Percentiles rank a stretch among this genome's conserved stretches.
phyloP scores from a whole-genome alignment of 2,888 invertebrate genomes.

The Macrophya annulata region DNA sequence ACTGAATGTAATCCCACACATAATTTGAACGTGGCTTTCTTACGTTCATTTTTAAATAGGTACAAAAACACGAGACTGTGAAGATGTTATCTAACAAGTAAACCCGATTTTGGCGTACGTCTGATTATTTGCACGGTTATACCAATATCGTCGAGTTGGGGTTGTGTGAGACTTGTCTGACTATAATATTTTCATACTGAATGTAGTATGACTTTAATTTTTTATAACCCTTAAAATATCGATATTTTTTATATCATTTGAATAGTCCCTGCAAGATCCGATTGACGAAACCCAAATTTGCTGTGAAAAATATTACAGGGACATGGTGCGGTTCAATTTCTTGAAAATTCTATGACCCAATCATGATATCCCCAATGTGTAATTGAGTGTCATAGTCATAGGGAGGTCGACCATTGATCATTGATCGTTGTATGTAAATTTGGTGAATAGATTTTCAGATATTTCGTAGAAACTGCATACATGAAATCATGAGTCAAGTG shows the following conservation, averaged over 20 bases:
- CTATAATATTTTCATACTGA: not conserved
- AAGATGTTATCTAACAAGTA: not conserved
- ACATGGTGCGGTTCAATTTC: not conserved
- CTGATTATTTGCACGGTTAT: not conserved
- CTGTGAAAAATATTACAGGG: slow-evolving; percentile 28
- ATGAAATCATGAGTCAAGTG: not conserved
- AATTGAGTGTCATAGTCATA: not conserved
- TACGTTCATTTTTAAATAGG: slow-evolving; percentile 7
- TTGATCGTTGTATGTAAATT: not conserved
- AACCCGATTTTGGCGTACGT: not conserved
- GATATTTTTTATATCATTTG: not conserved
- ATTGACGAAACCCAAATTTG: not conserved
- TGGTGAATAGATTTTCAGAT: not conserved
- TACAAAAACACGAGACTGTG: not conserved
- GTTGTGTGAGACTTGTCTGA: not conserved
- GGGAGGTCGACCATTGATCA: not conserved
- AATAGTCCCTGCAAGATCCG: not conserved
- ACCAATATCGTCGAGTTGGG: not conserved
- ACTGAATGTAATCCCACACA: not conserved
- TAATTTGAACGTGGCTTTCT: not conserved
- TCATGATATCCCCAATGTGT: not conserved
- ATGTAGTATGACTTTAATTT: not conserved
- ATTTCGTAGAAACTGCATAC: slow-evolving; percentile 1
- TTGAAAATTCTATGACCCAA: slow-evolving; percentile 16
- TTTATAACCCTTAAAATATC: not conserved